phyloP scores from a whole-genome alignment of 2,888 invertebrate species.

The Pocota personata region DNA sequence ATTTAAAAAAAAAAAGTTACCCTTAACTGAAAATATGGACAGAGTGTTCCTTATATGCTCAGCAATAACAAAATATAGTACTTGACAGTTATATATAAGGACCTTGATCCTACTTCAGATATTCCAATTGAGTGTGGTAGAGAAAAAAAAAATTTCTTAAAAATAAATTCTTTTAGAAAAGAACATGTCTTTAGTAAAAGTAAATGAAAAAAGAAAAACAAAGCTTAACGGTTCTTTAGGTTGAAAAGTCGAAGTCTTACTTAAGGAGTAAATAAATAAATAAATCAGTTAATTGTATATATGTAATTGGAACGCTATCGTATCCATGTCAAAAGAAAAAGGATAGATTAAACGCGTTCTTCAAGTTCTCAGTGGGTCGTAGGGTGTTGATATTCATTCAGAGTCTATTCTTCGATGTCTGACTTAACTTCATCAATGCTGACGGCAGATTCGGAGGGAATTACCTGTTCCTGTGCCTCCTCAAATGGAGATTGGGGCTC shows the following conservation, averaged over 20 bases:
- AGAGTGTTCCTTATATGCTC: conserved; percentile 55
- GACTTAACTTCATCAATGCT: conserved; percentile 63
- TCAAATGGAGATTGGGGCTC: conserved; percentile 68
- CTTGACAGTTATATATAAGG: conserved; percentile 51
- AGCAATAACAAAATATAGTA: conserved; percentile 7
- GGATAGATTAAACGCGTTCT: neutral
- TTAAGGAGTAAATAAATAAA: conserved; percentile 50
- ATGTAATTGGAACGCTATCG: neutral
- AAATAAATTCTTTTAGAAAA: conserved; percentile 29
- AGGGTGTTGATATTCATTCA: neutral
- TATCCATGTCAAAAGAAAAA: too few species aligned
- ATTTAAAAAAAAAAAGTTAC: conserved; percentile 38
- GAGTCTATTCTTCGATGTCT: conserved; percentile 48
- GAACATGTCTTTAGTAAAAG: conserved; percentile 41
- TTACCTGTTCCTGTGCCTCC: conserved; percentile 14
- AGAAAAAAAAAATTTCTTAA: conserved; percentile 42
- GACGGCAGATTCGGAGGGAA: conserved; percentile 34
- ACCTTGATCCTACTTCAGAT: conserved; percentile 65
- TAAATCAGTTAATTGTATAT: conserved; percentile 26
- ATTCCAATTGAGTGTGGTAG: conserved; percentile 28
- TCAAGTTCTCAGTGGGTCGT: conserved; percentile 8
- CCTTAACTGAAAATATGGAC: conserved; percentile 56
- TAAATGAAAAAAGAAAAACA: conserved; percentile 36
- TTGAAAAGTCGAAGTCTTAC: conserved; percentile 53
- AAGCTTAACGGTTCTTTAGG: conserved; percentile 26